Percentiles rank a stretch among this genome's conserved stretches.
phyloP scores from a whole-genome alignment of 1,140 invertebrate genomes.

The Drosophila bifasciata region DNA sequence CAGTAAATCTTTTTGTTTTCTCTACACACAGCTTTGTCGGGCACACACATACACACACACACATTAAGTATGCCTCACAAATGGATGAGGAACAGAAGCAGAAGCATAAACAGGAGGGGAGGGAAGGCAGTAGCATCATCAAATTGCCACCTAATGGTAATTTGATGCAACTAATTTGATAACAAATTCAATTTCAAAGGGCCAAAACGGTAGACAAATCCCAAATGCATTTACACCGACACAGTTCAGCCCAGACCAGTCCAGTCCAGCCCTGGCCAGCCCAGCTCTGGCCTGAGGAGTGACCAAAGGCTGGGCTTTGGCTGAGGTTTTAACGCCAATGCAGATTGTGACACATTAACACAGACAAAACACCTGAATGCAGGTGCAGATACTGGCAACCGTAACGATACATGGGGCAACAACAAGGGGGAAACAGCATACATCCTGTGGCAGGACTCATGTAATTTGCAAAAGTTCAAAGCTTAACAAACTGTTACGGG shows the following conservation, averaged over 20 bases:
- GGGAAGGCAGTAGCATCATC: conserved; percentile 23
- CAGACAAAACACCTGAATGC: conserved; percentile 57
- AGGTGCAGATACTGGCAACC: conserved; percentile 1
- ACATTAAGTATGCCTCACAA: not conserved
- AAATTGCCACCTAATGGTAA: conserved; percentile 56
- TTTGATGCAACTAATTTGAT: conserved; percentile 79
- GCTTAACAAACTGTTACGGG: conserved; percentile 76
- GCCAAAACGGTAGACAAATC: conserved; percentile 57
- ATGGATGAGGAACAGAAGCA: not conserved
- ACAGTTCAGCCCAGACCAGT: conserved; percentile 22
- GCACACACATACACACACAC: no score
- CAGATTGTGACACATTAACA: conserved; percentile 68
- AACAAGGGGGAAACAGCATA: conserved; percentile 38
- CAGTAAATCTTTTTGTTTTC: conserved; percentile 28
- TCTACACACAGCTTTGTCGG: not conserved
- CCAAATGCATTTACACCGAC: conserved; percentile 45
- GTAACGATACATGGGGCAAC: not conserved
- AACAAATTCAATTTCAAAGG: conserved; percentile 78
- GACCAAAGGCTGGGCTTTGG: conserved; percentile 3
- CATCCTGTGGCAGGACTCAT: conserved; percentile 75
- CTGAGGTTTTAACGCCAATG: conserved; percentile 50
- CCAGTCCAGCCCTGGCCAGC: not conserved
- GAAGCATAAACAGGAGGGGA: not conserved
- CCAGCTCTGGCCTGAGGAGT: not conserved
- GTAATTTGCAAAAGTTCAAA: conserved; percentile 81